Percentiles rank a stretch among this genome's conserved stretches.
Conservation (phyloP, 2,888 invertebrate genomes). For the Sarcophaga carnaria region DNA sequence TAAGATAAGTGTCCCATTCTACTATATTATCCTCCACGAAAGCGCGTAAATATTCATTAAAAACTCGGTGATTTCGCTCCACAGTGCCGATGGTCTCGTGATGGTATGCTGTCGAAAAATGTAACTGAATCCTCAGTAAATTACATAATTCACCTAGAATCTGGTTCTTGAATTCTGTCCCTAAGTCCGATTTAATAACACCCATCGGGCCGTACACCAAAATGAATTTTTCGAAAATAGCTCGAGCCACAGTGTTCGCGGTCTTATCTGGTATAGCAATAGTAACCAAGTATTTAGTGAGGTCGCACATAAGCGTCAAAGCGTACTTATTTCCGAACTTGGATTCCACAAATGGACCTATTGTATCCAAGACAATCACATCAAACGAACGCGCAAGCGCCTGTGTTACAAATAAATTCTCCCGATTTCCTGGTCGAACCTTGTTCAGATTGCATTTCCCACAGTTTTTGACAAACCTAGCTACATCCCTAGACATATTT, state of each 20-base stretch:
- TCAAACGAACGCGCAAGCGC: neutral
- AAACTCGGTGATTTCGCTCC: neutral
- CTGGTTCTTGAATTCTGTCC: conserved; percentile 13
- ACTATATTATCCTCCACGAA: neutral
- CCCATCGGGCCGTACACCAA: conserved; percentile 17
- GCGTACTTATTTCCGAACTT: neutral
- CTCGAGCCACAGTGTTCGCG: neutral
- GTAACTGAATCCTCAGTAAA: neutral
- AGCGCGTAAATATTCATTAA: too few relatives aligned
- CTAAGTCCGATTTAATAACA: conserved; percentile 13
- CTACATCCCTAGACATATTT: neutral
- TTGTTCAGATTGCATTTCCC: too few relatives aligned
- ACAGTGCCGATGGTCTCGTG: neutral
- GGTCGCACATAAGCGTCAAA: neutral
- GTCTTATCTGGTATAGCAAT: neutral
- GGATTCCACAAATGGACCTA: neutral
- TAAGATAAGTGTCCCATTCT: neutral
- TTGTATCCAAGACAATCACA: neutral
- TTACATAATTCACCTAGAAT: neutral
- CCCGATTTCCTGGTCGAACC: neutral
- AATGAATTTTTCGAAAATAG: conserved; percentile 8
- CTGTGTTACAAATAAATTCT: neutral
- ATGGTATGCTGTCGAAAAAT: neutral
- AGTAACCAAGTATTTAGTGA: neutral
- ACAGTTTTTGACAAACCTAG: neutral